Conservation (phyloP, 2,888 invertebrate genomes). For the Aleiodes leptofemur region DNA sequence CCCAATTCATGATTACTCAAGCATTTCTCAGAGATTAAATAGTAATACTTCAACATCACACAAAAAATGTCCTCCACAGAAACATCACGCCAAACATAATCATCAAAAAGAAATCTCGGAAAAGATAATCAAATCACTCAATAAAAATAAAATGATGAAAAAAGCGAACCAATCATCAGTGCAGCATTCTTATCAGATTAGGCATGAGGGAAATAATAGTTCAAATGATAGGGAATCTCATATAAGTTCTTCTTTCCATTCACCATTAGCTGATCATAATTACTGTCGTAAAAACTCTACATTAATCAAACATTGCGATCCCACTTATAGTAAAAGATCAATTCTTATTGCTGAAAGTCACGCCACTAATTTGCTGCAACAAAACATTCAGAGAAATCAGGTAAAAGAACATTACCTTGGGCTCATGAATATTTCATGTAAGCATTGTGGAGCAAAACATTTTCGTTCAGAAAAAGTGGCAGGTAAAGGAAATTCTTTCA, state of each 20-base stretch:
- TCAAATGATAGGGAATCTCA: background rate
- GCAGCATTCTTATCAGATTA: too few species aligned
- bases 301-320: too few species aligned
- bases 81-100: too few species aligned
- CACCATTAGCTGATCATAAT: background rate
- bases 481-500: too few species aligned
- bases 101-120: too few species aligned
- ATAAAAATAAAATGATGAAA: background rate
- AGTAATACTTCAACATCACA: too few species aligned
- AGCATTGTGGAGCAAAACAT: constrained; percentile 33
- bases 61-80: too few species aligned
- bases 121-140: background rate
- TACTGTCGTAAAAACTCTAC: background rate
- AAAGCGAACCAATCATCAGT: background rate
- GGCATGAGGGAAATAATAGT: background rate
- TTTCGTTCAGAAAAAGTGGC: constrained; percentile 39
- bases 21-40: too few species aligned
- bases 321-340: too few species aligned
- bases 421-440: constrained; percentile 31
- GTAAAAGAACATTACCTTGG: constrained; percentile 35
- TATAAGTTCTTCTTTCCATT: background rate
- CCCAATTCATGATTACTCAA: too few species aligned
- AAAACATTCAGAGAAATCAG: background rate
- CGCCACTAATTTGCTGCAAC: background rate
- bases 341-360: background rate